These are phyloP conservation scores for Upupa epops DNA, from an alignment of 2,113 vertebrate genomes.

Conservation along the genomic window DNA sequence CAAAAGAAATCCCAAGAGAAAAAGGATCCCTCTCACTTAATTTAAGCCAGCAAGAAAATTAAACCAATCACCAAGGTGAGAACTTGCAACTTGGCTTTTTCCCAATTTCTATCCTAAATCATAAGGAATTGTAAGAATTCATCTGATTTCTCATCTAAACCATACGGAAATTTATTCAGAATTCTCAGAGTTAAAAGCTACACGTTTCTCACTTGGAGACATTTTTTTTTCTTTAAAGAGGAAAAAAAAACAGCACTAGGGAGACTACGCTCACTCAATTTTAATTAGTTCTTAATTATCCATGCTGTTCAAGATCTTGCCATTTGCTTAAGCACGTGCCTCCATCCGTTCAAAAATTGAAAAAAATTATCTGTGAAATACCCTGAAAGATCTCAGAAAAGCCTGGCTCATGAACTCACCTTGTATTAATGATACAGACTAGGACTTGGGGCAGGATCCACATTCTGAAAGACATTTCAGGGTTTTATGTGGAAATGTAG, in stretches of 20 bases:
- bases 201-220: accelerated
- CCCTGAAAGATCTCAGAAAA: neutral
- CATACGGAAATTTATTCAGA: neutral
- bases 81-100: neutral
- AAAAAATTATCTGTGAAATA: neutral
- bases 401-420: neutral
- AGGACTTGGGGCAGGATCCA: neutral
- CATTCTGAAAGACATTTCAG: neutral
- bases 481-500: neutral
- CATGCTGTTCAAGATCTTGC: neutral
- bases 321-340: neutral
- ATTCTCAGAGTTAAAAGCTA: neutral
- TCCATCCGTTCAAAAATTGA: neutral
- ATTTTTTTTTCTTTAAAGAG: neutral
- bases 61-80: neutral
- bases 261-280: neutral
- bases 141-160: too few relatives aligned
- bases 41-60: neutral
- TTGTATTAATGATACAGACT: neutral
- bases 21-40: neutral
- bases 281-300: neutral
- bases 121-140: too few relatives aligned
- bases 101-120: too few relatives aligned
- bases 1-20: neutral
- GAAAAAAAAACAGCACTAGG: neutral